Evolutionary conservation across 2,797 vertebrate genomes (phyloP), one percentile per base, ranked within the genome.

Genomic region (Rousettus madagascariensis): DNA sequence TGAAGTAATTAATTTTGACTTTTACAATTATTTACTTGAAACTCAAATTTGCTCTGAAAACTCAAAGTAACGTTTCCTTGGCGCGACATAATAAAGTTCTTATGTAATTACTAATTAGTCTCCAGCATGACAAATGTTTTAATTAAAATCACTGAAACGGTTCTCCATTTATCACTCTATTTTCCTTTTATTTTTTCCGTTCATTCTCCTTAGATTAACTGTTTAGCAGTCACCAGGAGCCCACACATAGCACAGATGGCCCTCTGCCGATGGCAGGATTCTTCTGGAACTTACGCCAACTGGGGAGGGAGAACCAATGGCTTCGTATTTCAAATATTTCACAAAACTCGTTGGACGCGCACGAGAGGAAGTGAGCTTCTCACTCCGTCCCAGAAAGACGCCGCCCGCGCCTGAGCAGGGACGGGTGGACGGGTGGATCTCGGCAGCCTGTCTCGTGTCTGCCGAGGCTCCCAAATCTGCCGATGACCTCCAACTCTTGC

Each of bases 1-100:
- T 88, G 75, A 57, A 89, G 72, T 86, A 68, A 94, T 96, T 96
- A 89, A 94, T 95, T 92, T 84, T 78, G 91, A 91, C 92, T 95
- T 86, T 78, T 84, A 96, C 86, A 55, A 90, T 91, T 83, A 86
- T 94, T 97, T 96, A 94, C 69, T 63, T 26, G 89, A 84, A 85
- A 59, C 66, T 80, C 24, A 53, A 61, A 90, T 85, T 94, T 87
- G 26, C 66, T 20, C 28, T 10, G 36, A 72, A 68, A 86, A 78
- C 36, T 38, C 59, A 46, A 55, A 72, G 84, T 49, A 38, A 17
- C 36, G 46, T 84, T 78, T 94, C 43, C 22, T 33, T 11, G 75
- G 63, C 38, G 17, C 2, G 20, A 49, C 51, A 68, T 80, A n/a
- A 90, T 77, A 61, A 86, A 87, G 43, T 57, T 66, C 87, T 77